phyloP scores from a whole-genome alignment of 2,113 vertebrate genomes.

The Ailurus styani region DNA sequence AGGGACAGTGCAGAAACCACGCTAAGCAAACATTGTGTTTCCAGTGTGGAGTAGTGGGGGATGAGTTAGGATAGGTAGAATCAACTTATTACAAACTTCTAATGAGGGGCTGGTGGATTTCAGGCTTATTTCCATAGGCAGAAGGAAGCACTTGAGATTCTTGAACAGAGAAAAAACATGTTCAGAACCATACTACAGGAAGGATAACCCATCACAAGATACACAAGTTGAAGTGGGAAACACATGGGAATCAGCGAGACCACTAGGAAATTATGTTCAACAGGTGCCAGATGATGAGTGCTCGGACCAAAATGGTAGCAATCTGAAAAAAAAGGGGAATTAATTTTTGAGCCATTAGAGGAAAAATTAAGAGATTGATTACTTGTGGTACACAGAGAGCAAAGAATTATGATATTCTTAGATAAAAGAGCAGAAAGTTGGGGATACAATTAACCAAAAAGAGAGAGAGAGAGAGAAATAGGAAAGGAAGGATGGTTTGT shows the following conservation, averaged over 20 bases:
- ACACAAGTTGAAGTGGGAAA: neutral
- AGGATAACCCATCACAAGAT: neutral
- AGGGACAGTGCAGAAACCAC: neutral
- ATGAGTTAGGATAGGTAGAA: neutral
- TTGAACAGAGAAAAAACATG: neutral
- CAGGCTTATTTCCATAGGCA: neutral
- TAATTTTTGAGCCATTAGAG: neutral
- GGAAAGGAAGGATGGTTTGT: neutral
- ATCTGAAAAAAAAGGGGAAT: neutral
- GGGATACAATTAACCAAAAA: neutral
- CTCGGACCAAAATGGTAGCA: neutral
- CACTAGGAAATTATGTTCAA: neutral
- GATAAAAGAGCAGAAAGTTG: neutral
- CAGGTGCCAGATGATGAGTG: neutral
- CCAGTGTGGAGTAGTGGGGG: neutral
- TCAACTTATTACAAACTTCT: neutral
- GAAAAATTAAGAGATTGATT: neutral
- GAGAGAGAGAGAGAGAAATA: neutral
- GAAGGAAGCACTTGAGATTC: neutral
- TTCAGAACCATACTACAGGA: neutral
- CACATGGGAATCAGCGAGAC: neutral
- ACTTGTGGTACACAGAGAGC: neutral
- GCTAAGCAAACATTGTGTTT: neutral
- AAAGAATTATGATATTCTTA: neutral
- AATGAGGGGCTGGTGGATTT: neutral